phyloP scores from a whole-genome alignment of 2,888 invertebrate species.

The Cheilosia pagana region DNA sequence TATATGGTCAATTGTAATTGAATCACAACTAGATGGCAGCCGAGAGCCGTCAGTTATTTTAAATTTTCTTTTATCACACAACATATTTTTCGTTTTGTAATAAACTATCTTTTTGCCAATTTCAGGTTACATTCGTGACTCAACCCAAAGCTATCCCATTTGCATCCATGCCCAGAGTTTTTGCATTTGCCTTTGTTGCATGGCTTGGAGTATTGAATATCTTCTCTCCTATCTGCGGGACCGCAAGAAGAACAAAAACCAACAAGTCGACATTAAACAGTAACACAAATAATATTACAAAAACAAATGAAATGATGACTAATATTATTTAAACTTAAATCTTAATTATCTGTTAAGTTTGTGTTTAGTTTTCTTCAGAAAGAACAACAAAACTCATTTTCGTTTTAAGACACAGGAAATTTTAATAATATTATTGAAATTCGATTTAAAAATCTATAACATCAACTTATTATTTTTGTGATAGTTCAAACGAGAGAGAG shows the following conservation, averaged over 20 bases:
- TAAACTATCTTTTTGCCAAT: constrained; percentile 66
- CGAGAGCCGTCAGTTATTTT: neutral
- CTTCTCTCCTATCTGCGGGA: constrained; percentile 78
- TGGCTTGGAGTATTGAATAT: constrained; percentile 88
- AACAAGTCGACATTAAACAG: constrained; percentile 65
- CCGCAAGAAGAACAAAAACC: constrained; percentile 75
- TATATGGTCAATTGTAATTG: neutral
- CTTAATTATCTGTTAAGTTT: constrained; percentile 23
- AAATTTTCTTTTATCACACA: neutral
- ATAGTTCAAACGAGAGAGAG: constrained; percentile 59
- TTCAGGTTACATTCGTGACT: constrained; percentile 89
- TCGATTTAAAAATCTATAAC: too few relatives aligned
- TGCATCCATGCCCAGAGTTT: constrained; percentile 90
- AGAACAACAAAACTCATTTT: constrained; percentile 47
- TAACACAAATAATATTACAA: constrained; percentile 58
- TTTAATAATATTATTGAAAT: constrained; percentile 9
- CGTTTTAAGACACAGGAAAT: constrained; percentile 13
- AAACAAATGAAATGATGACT: neutral
- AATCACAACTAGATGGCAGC: constrained; percentile 5
- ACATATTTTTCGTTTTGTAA: constrained; percentile 5
- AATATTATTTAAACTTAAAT: constrained; percentile 35
- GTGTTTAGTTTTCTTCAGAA: constrained; percentile 25
- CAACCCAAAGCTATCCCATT: constrained; percentile 87
- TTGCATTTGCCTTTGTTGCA: constrained; percentile 87
- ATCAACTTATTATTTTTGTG: constrained; percentile 64